Conservation (phyloP, 2,797 vertebrate species). For the Florisuga fusca region DNA sequence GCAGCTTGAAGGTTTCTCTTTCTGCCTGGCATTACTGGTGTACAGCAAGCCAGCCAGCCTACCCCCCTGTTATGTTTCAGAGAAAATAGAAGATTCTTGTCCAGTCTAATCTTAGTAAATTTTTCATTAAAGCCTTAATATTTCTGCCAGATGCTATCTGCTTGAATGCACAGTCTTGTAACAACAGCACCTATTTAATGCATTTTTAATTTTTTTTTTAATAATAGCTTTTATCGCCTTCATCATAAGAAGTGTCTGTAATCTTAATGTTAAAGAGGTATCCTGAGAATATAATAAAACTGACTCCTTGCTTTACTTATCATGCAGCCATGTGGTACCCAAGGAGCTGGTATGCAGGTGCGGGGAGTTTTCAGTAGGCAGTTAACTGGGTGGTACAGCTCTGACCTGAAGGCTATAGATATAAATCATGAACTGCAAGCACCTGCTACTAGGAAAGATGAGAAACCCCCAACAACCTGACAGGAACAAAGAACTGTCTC, state of each 20-base stretch:
- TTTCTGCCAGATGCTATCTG: background rate
- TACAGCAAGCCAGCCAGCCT: background rate
- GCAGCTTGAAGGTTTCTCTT: background rate
- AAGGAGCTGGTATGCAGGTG: background rate
- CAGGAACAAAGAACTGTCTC: conserved; percentile 10
- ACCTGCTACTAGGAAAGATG: conserved; percentile 1
- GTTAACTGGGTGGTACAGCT: background rate
- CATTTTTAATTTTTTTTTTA: background rate
- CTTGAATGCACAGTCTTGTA: background rate
- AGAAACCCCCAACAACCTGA: background rate
- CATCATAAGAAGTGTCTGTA: background rate
- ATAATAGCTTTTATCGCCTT: background rate
- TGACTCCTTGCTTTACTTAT: background rate
- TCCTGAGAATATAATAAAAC: background rate
- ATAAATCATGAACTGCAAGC: background rate
- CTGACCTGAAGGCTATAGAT: background rate
- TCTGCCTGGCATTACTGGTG: background rate
- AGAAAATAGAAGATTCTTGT: background rate
- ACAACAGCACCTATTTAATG: background rate
- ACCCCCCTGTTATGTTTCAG: background rate
- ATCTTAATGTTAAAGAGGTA: background rate
- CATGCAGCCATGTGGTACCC: background rate
- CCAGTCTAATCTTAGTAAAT: background rate
- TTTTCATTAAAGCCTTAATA: conserved; percentile 20
- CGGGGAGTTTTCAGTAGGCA: background rate